Percentiles rank a stretch among this genome's conserved stretches.
phyloP scores from a whole-genome alignment of 1,140 invertebrate species.

The Drosophila chauvacae region DNA sequence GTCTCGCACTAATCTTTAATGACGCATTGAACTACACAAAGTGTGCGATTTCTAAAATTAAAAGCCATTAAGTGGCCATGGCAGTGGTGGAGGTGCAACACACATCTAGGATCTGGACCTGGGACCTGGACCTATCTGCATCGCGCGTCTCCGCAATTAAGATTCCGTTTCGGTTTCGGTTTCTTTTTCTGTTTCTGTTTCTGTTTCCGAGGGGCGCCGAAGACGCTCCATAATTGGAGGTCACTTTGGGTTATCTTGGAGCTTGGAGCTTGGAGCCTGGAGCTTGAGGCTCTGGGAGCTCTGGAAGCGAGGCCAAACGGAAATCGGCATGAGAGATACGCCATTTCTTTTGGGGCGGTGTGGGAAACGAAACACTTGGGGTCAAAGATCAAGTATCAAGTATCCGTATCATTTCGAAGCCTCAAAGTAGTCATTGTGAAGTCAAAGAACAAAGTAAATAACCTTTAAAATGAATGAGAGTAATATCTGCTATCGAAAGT shows the following conservation, averaged over 20 bases:
- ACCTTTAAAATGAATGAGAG: not conserved
- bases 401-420: not conserved
- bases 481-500: too few relatives aligned
- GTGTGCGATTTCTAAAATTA: slow-evolving; percentile 25
- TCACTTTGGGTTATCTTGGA: slow-evolving; percentile 26
- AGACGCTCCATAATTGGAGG: slow-evolving; percentile 21
- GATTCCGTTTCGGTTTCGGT: not conserved
- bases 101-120: slow-evolving; percentile 7
- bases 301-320: slow-evolving; percentile 23
- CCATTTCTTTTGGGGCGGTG: slow-evolving; percentile 7
- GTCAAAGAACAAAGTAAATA: not conserved
- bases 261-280: not conserved
- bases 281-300: not conserved
- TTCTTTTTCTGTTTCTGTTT: slow-evolving; percentile 31
- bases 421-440: not conserved
- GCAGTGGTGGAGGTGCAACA: slow-evolving; percentile 22
- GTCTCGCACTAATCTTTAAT: slow-evolving; percentile 35
- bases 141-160: not conserved
- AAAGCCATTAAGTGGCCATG: slow-evolving; percentile 27
- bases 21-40: slow-evolving; percentile 39
- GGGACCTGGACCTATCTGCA: slow-evolving; percentile 27
- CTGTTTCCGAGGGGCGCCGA: slow-evolving; percentile 38
- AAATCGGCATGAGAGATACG: slow-evolving; percentile 5
- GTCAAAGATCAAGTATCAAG: slow-evolving; percentile 9
- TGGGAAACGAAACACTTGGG: slow-evolving; percentile 3